These are phyloP conservation scores for Bradysia coprophila DNA, from an alignment of 1,140 invertebrate species.

Conservation along the genomic window DNA sequence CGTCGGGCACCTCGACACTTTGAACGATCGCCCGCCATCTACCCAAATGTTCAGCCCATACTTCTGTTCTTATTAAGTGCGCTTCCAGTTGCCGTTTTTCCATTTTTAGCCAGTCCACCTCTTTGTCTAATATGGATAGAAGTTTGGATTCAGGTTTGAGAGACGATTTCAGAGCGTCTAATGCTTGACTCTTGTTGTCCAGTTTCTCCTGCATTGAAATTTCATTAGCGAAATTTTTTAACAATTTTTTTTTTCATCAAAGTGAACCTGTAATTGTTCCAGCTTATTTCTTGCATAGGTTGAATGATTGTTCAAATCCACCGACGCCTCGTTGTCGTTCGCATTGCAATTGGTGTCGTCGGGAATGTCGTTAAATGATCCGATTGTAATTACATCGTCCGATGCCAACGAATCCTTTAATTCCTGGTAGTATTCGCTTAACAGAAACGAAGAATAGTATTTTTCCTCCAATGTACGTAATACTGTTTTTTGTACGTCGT, in stretches of 20 bases:
- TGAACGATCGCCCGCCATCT: constrained; percentile 68
- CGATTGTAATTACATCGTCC: constrained; percentile 32
- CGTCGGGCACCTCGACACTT: constrained; percentile 56
- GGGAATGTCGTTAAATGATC: constrained; percentile 29
- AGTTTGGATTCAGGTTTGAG: constrained; percentile 60
- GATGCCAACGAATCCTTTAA: constrained; percentile 49
- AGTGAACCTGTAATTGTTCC: constrained; percentile 44
- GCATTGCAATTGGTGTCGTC: constrained; percentile 3
- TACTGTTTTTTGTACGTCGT: constrained; percentile 65
- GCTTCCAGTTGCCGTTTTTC: constrained; percentile 62
- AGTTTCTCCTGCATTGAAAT: constrained; percentile 32
- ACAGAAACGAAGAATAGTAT: constrained; percentile 74
- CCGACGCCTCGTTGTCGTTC: constrained; percentile 7
- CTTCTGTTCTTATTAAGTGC: constrained; percentile 68
- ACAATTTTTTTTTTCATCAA: neutral
- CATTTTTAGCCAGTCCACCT: constrained; percentile 58
- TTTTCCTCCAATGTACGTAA: constrained; percentile 64
- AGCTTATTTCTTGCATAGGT: constrained; percentile 65
- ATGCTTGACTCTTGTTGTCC: constrained; percentile 57
- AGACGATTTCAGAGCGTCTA: constrained; percentile 56
- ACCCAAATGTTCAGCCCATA: constrained; percentile 75
- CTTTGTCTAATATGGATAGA: constrained; percentile 53
- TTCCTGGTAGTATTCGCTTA: constrained; percentile 67
- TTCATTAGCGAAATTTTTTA: neutral
- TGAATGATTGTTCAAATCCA: constrained; percentile 59